Conservation (phyloP, 2,888 invertebrate genomes). For the Agrotis puta region DNA sequence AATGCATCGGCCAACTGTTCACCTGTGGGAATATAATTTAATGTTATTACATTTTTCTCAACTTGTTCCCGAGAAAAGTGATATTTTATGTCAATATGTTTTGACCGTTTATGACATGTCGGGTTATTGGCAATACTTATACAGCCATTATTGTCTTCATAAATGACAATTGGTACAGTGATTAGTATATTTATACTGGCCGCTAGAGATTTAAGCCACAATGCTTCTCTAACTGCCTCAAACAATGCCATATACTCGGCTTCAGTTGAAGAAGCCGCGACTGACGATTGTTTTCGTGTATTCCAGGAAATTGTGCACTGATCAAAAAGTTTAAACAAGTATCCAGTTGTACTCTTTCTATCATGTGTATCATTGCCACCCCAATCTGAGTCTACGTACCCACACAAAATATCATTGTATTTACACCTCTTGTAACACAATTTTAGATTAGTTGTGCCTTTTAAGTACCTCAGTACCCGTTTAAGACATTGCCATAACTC, state of each 20-base stretch:
- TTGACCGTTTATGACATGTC: conserved; percentile 64
- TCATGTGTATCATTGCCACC: conserved; percentile 22
- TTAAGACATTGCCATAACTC: conserved; percentile 36
- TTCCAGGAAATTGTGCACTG: conserved; percentile 23
- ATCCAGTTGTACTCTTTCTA: conserved; percentile 32
- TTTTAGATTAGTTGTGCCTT: conserved; percentile 24
- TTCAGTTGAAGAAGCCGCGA: conserved; percentile 4
- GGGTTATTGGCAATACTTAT: conserved; percentile 69
- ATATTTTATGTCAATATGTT: conserved; percentile 60
- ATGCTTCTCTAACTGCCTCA: background rate
- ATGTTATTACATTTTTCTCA: too few relatives aligned
- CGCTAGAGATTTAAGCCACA: conserved; percentile 2
- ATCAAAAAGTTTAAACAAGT: conserved; percentile 35
- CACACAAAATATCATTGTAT: background rate
- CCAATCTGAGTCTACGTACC: conserved; percentile 30
- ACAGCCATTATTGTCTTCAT: conserved; percentile 73
- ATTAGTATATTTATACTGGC: conserved; percentile 1
- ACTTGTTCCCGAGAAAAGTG: too few relatives aligned
- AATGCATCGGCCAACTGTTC: too few relatives aligned
- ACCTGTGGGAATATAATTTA: too few relatives aligned
- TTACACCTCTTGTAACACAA: conserved; percentile 7
- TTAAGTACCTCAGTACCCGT: conserved; percentile 34
- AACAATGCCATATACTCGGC: conserved; percentile 7
- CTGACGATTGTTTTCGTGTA: conserved; percentile 27
- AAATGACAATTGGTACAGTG: conserved; percentile 32